Percentiles rank a stretch among this genome's conserved stretches.
Conservation (phyloP, 2,888 invertebrate species). For the Platycheirus albimanus region DNA sequence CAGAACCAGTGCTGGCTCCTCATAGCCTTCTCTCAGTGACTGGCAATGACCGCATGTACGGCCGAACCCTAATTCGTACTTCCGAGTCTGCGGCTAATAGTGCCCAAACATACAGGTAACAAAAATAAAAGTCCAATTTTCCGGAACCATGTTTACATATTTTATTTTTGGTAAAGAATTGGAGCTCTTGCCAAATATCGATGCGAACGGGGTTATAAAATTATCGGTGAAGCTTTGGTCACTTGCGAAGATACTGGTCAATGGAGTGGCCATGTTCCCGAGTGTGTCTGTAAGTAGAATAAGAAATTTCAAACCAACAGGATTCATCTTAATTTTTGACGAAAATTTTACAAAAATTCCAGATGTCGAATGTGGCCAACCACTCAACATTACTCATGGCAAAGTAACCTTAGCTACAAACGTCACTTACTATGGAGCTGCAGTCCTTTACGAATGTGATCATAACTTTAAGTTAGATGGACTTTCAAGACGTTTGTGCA, state of each 20-base stretch:
- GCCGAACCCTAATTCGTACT: slow-evolving; percentile 91
- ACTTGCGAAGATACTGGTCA: slow-evolving; percentile 93
- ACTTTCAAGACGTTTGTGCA: slow-evolving; percentile 91
- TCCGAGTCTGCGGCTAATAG: slow-evolving; percentile 86
- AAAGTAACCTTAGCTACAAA: slow-evolving; percentile 92
- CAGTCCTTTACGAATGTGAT: slow-evolving; percentile 92
- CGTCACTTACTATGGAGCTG: slow-evolving; percentile 94
- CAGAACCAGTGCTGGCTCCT: slow-evolving; percentile 91
- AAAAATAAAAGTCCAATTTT: no score
- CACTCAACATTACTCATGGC: slow-evolving; percentile 88
- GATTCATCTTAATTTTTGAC: not conserved
- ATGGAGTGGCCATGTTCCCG: slow-evolving; percentile 93
- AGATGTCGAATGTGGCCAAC: slow-evolving; percentile 94
- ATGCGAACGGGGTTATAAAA: slow-evolving; percentile 94
- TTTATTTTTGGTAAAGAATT: slow-evolving; percentile 82
- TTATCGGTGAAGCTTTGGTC: slow-evolving; percentile 91
- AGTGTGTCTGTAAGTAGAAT: slow-evolving; percentile 89
- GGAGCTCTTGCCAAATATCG: slow-evolving; percentile 94
- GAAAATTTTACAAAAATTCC: not conserved
- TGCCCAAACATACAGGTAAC: slow-evolving; percentile 89
- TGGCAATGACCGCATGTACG: slow-evolving; percentile 95
- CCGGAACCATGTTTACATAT: no score
- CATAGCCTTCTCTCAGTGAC: slow-evolving; percentile 95
- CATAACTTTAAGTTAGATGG: slow-evolving; percentile 92
- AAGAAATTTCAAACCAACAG: not conserved